Evolutionary conservation across 2,113 vertebrate genomes (phyloP).

Genomic region (Callopanchax toddi): DNA sequence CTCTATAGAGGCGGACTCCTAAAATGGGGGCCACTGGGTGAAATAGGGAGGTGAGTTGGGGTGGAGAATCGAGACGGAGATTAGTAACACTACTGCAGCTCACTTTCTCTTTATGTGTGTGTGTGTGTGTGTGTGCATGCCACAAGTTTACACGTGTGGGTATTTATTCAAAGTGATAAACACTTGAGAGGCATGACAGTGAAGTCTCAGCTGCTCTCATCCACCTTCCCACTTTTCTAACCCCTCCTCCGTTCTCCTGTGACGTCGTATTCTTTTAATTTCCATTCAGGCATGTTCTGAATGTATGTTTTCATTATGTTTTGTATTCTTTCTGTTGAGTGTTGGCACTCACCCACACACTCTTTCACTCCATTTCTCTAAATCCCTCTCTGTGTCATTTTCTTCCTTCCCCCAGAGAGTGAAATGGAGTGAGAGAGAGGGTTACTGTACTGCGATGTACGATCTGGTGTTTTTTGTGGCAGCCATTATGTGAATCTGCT

Average conservation of each 20-base stretch:
- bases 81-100: slow-evolving; percentile 47
- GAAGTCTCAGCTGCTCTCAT: not conserved
- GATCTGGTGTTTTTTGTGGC: slow-evolving; percentile 33
- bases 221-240: not conserved
- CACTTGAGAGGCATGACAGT: slow-evolving; percentile 40
- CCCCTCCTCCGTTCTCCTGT: slow-evolving; percentile 31
- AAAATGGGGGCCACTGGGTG: slow-evolving; percentile 56
- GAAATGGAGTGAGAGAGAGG: slow-evolving; percentile 5
- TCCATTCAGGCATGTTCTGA: slow-evolving; percentile 61
- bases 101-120: no score
- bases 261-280: slow-evolving; percentile 58
- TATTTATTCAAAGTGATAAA: slow-evolving; percentile 47
- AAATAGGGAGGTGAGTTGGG: slow-evolving; percentile 26
- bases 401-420: slow-evolving; percentile 35
- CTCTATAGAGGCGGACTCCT: slow-evolving; percentile 55
- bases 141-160: slow-evolving; percentile 43
- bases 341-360: slow-evolving; percentile 54
- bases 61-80: slow-evolving; percentile 29
- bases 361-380: slow-evolving; percentile 40
- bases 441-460: slow-evolving; percentile 13
- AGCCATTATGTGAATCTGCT: slow-evolving; percentile 57
- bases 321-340: slow-evolving; percentile 40
- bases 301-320: slow-evolving; percentile 22
- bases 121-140: slow-evolving; percentile 25
- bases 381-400: slow-evolving; percentile 51